These are phyloP conservation scores for Coregonus clupeaformis DNA, from an alignment of 2,113 vertebrate species.

Conservation along the genomic window DNA sequence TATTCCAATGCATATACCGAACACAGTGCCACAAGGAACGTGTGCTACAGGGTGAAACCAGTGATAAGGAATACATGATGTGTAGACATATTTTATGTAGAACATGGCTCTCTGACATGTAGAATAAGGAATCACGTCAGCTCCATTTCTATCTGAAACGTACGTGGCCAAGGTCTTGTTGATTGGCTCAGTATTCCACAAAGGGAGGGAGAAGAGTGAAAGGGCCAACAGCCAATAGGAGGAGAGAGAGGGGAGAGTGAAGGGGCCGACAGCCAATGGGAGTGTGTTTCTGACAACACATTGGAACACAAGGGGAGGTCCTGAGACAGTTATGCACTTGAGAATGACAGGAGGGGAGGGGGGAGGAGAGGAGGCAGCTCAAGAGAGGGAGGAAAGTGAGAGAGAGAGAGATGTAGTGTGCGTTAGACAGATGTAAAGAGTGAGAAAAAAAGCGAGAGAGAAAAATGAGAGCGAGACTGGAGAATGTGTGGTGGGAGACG, in stretches of 20 bases:
- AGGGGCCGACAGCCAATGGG: too few relatives aligned
- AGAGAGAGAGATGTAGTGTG: too few relatives aligned
- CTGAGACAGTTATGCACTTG: conserved; percentile 21
- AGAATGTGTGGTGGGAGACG: neutral
- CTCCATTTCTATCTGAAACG: too few relatives aligned
- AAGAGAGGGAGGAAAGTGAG: neutral
- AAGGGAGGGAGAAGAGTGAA: neutral
- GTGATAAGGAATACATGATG: too few relatives aligned
- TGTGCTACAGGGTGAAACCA: too few relatives aligned
- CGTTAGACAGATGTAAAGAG: neutral
- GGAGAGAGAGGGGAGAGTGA: neutral
- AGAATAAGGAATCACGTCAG: too few relatives aligned
- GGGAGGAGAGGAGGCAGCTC: conserved; percentile 1
- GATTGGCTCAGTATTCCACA: neutral
- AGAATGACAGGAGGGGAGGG: conserved; percentile 28
- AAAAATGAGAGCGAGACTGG: conserved; percentile 6
- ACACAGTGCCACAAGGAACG: too few relatives aligned
- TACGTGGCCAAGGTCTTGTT: neutral
- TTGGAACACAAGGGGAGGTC: conserved; percentile 30
- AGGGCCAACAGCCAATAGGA: too few relatives aligned
- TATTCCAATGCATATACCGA: too few relatives aligned
- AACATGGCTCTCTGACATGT: too few relatives aligned
- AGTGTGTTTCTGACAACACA: conserved; percentile 7
- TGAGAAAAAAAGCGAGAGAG: neutral
- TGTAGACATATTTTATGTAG: too few relatives aligned